These are phyloP conservation scores for Cinclus cinclus DNA, from an alignment of 2,113 vertebrate genomes.

Conservation along the genomic window DNA sequence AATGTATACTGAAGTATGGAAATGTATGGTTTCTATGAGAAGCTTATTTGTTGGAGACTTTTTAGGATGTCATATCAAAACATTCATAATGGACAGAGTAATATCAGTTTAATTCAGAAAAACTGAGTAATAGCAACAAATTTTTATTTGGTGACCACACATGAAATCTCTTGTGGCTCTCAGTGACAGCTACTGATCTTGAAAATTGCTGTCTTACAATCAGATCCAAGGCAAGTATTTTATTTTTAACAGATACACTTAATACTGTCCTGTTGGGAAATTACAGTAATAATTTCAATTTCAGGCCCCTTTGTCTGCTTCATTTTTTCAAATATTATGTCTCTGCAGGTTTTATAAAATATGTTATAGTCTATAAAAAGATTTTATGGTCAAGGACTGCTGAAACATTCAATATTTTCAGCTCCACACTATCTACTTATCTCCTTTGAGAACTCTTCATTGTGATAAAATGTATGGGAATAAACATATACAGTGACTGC, in stretches of 20 bases:
- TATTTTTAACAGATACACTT: not conserved
- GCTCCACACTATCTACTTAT: not conserved
- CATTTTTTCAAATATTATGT: not conserved
- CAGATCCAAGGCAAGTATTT: not conserved
- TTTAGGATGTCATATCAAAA: not conserved
- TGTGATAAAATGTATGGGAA: slow-evolving; percentile 10
- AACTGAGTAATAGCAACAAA: not conserved
- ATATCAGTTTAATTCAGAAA: not conserved
- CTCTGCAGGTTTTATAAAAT: not conserved
- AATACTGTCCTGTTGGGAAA: not conserved
- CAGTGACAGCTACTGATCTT: not conserved
- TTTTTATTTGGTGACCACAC: not conserved
- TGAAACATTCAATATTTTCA: not conserved
- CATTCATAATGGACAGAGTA: not conserved
- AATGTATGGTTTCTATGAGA: not conserved
- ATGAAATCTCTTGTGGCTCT: not conserved
- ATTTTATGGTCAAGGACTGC: not conserved
- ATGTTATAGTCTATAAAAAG: not conserved
- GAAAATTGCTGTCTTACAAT: not conserved
- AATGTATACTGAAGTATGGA: accelerated
- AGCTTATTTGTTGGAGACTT: accelerated
- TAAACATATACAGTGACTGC: not conserved
- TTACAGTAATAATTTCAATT: not conserved
- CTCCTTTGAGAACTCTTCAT: not conserved
- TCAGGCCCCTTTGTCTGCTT: not conserved